These are phyloP conservation scores for Catharus minimus DNA, from an alignment of 2,113 vertebrate genomes.

Conservation along the genomic window DNA sequence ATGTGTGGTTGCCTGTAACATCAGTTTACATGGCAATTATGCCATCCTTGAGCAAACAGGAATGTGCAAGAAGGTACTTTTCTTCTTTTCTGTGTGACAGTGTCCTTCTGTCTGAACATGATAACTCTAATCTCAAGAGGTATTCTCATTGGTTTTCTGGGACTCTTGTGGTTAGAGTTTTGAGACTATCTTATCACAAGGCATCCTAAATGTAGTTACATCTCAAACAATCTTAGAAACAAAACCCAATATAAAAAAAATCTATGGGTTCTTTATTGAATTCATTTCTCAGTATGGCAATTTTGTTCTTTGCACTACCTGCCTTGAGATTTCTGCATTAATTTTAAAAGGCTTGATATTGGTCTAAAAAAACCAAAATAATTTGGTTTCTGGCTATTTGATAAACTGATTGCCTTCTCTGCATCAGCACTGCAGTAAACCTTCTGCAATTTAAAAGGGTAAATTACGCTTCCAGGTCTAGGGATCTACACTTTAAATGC, in stretches of 20 bases:
- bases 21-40: neutral
- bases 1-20: neutral
- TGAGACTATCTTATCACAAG: neutral
- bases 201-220: neutral
- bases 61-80: neutral
- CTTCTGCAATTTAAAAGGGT: neutral
- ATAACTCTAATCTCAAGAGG: neutral
- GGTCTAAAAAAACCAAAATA: neutral
- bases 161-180: neutral
- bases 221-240: neutral
- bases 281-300: neutral
- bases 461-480: neutral
- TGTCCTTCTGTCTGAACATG: neutral
- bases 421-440: neutral
- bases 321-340: neutral
- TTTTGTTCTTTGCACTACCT: neutral
- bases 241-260: conserved; percentile 4
- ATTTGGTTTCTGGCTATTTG: neutral
- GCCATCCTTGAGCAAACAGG: neutral
- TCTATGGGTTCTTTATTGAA: neutral
- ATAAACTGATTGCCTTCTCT: neutral
- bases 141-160: neutral
- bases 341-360: neutral
- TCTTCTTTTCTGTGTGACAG: neutral
- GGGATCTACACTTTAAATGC: neutral